These are phyloP conservation scores for Thermophis baileyi DNA, from an alignment of 2,113 vertebrate genomes.

Conservation along the genomic window DNA sequence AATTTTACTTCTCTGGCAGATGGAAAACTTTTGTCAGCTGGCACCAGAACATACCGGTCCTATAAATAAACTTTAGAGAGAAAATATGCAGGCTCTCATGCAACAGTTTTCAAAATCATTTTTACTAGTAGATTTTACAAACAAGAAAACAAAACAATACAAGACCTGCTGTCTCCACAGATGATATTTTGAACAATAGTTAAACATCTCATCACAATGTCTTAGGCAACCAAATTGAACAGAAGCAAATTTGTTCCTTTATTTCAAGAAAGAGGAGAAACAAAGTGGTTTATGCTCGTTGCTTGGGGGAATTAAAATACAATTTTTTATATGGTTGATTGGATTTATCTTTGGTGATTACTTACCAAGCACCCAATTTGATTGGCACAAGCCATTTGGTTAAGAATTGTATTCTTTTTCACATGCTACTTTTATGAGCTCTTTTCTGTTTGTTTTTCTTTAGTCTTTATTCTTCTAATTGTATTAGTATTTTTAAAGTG, in stretches of 20 bases:
- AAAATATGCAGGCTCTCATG: not conserved
- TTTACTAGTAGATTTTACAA: not conserved
- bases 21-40: not conserved
- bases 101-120: not conserved
- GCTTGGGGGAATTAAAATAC: not conserved
- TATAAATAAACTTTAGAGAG: not conserved
- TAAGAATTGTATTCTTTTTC: not conserved
- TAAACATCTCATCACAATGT: not conserved
- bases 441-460: not conserved
- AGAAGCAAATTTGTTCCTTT: not conserved
- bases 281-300: not conserved
- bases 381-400: not conserved
- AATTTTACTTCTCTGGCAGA: conserved; percentile 20
- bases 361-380: not conserved
- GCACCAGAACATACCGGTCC: not conserved
- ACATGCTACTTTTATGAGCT: not conserved
- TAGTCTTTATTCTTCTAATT: not conserved
- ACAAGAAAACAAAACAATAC: not conserved
- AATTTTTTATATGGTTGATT: not conserved
- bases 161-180: not conserved
- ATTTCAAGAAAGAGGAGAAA: not conserved
- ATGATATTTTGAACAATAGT: not conserved
- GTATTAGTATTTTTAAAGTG: not conserved
- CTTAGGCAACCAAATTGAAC: not conserved
- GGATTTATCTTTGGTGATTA: not conserved